These are phyloP conservation scores for Aspiorhynchus laticeps DNA, from an alignment of 2,113 vertebrate genomes.

Conservation along the genomic window DNA sequence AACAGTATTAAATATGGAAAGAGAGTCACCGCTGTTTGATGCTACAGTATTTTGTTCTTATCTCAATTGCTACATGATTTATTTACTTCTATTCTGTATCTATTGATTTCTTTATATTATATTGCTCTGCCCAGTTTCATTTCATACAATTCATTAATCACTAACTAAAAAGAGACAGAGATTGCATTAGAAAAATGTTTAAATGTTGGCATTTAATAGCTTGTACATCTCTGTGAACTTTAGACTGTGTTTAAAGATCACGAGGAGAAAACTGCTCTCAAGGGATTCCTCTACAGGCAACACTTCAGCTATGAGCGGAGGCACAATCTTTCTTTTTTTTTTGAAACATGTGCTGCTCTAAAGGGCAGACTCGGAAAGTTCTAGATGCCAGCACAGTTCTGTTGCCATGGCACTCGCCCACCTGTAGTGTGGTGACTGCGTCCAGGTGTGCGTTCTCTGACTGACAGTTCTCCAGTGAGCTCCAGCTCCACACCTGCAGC, in stretches of 20 bases:
- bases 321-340: constrained; percentile 20
- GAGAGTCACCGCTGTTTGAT: constrained; percentile 19
- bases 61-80: background rate
- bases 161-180: background rate
- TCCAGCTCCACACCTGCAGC: constrained; percentile 81
- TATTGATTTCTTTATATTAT: background rate
- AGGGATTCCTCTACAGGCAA: constrained; percentile 18
- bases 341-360: constrained; percentile 45
- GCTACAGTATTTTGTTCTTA: background rate
- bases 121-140: background rate
- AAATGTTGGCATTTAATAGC: constrained; percentile 29
- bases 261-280: background rate
- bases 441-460: constrained; percentile 78
- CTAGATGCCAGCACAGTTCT: constrained; percentile 3
- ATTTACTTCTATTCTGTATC: constrained; percentile 1
- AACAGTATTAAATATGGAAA: constrained; percentile 27
- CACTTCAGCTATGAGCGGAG: constrained; percentile 9
- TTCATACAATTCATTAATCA: background rate
- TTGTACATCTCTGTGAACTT: constrained; percentile 26
- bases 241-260: constrained; percentile 17
- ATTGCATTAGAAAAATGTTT: background rate
- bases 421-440: constrained; percentile 77
- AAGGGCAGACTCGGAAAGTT: constrained; percentile 32
- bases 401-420: constrained; percentile 63
- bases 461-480: constrained; percentile 75